A percentile compares a stretch with the other conserved stretches of the same genome.
These are phyloP conservation scores for Tadarida brasiliensis DNA, from an alignment of 2,797 vertebrate genomes.

Conservation along the genomic window DNA sequence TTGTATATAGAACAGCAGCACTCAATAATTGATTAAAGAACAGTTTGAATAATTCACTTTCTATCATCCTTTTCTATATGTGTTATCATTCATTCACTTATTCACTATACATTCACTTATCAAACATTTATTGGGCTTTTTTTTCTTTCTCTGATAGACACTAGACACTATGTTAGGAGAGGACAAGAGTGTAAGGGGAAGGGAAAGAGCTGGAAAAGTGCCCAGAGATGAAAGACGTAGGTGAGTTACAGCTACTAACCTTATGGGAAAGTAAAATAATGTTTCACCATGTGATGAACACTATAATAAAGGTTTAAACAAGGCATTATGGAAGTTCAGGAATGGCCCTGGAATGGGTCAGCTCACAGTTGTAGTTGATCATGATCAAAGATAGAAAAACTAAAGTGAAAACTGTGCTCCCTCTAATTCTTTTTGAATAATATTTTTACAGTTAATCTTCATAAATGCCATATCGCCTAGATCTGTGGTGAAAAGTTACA, in stretches of 20 bases:
- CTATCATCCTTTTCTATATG: background rate
- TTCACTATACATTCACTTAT: conserved; percentile 26
- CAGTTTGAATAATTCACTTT: conserved; percentile 61
- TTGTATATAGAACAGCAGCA: conserved; percentile 25
- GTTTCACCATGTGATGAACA: background rate
- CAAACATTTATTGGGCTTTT: conserved; percentile 39
- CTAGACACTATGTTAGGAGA: background rate
- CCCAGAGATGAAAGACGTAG: background rate
- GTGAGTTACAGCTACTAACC: background rate
- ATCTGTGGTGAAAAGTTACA: background rate
- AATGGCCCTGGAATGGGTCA: background rate
- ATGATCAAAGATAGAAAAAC: conserved; percentile 26
- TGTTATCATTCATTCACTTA: conserved; percentile 30
- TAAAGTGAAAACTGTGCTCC: background rate
- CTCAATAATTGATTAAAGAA: conserved; percentile 1
- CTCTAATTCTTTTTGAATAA: background rate
- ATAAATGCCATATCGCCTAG: background rate
- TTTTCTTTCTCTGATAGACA: background rate
- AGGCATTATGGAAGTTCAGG: background rate
- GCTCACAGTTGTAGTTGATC: background rate
- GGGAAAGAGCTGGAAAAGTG: background rate
- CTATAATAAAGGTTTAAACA: background rate
- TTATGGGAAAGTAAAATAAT: background rate
- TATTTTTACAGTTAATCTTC: background rate
- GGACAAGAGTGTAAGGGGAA: background rate